Conservation (phyloP, 2,888 invertebrate species). For the Mystacides longicornis region DNA sequence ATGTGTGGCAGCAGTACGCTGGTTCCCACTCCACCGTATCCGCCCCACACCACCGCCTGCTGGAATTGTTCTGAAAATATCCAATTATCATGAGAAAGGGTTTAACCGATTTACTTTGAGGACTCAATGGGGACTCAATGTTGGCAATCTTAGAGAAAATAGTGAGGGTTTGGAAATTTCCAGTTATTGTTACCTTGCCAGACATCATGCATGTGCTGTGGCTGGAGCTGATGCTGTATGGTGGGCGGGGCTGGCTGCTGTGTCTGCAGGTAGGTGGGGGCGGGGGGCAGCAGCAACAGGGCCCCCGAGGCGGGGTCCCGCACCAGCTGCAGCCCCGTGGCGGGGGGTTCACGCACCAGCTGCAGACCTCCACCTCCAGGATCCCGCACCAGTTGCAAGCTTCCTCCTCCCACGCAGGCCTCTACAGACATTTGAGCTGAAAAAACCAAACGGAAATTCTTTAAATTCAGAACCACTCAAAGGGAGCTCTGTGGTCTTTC, state of each 20-base stretch:
- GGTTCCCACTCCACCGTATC: slow-evolving; percentile 46
- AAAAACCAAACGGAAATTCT: slow-evolving; percentile 35
- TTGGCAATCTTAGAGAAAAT: background rate
- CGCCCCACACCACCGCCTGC: slow-evolving; percentile 69
- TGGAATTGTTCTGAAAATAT: slow-evolving; percentile 54
- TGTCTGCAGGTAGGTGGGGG: slow-evolving; percentile 30
- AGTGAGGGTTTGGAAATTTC: background rate
- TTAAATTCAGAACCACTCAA: no score
- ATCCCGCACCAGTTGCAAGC: slow-evolving; percentile 79
- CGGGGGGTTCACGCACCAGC: slow-evolving; percentile 4
- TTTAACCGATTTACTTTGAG: background rate
- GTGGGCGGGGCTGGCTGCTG: slow-evolving; percentile 8
- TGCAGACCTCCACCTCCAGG: slow-evolving; percentile 52
- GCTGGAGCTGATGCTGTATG: slow-evolving; percentile 8
- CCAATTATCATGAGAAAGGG: background rate
- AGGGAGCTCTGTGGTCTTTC: no score
- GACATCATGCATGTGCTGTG: slow-evolving; percentile 14
- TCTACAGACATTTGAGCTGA: slow-evolving; percentile 66
- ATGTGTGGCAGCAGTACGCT: slow-evolving; percentile 45
- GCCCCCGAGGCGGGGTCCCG: slow-evolving; percentile 82
- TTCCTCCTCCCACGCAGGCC: slow-evolving; percentile 53
- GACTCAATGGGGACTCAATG: background rate
- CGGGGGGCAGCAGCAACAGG: slow-evolving; percentile 66
- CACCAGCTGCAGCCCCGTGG: slow-evolving; percentile 54
- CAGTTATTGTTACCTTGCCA: slow-evolving; percentile 11